phyloP scores from a whole-genome alignment of 1,140 invertebrate species.

The Sitobion miscanthi region DNA sequence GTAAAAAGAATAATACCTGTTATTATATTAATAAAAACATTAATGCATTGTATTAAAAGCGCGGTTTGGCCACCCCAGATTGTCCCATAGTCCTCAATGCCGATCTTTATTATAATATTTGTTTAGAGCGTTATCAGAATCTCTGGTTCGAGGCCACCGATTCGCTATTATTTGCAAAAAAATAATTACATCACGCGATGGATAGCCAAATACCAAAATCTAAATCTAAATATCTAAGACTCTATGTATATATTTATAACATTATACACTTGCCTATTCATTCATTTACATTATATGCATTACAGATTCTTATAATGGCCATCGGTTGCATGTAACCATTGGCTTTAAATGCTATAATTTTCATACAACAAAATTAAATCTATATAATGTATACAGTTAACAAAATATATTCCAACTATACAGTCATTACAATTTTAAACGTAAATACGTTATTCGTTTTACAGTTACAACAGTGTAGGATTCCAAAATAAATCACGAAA shows the following conservation, averaged over 20 bases:
- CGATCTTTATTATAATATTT: background rate
- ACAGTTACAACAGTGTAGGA: background rate
- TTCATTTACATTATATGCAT: background rate
- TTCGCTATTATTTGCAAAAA: background rate
- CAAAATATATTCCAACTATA: background rate
- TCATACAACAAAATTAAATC: background rate
- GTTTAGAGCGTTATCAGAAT: background rate
- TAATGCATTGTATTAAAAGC: too few relatives aligned
- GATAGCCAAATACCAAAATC: background rate
- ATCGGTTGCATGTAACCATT: too few relatives aligned
- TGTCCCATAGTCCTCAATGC: background rate
- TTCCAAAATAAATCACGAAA: background rate
- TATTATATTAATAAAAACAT: too few relatives aligned
- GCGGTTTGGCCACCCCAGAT: too few relatives aligned
- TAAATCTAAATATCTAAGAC: background rate
- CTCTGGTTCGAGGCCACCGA: background rate
- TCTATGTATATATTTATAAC: background rate
- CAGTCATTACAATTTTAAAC: background rate
- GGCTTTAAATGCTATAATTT: slow-evolving; percentile 7
- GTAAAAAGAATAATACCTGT: too few relatives aligned
- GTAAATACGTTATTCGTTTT: background rate
- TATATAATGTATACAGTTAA: background rate
- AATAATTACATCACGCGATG: background rate
- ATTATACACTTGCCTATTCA: background rate
- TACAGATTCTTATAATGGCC: background rate